These are phyloP conservation scores for Lycodopsis pacificus DNA, from an alignment of 2,797 vertebrate genomes.

Conservation along the genomic window DNA sequence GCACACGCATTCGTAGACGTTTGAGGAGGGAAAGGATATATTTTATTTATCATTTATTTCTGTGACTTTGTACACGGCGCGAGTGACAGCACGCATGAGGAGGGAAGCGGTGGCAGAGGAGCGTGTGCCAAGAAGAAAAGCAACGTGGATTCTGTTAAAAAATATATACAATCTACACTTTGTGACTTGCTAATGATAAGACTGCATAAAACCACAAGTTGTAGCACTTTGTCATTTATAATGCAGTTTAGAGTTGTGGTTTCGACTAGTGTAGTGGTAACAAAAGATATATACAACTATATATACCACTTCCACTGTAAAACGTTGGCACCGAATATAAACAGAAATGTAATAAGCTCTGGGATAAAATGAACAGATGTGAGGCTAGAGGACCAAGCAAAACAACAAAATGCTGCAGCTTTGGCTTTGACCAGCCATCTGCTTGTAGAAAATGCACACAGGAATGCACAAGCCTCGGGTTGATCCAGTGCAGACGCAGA, in stretches of 20 bases:
- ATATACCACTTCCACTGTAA: constrained; percentile 21
- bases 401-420: constrained; percentile 28
- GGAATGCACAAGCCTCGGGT: background rate
- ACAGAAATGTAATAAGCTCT: constrained; percentile 41
- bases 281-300: constrained; percentile 18
- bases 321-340: constrained; percentile 21
- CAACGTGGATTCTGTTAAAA: background rate
- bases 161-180: constrained; percentile 23
- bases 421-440: constrained; percentile 30
- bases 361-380: constrained; percentile 57
- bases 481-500: background rate
- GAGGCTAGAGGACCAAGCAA: constrained; percentile 44
- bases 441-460: constrained; percentile 25
- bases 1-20: constrained; percentile 20
- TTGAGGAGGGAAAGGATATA: constrained; percentile 16
- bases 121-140: constrained; percentile 20
- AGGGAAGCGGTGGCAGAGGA: background rate
- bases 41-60: constrained; percentile 54
- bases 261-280: constrained; percentile 34
- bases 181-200: constrained; percentile 13
- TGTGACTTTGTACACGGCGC: background rate
- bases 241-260: constrained; percentile 20
- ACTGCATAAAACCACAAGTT: constrained; percentile 18
- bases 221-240: constrained; percentile 18
- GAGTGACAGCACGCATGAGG: constrained; percentile 23